These are phyloP conservation scores for Bambusicola thoracicus DNA, from an alignment of 2,113 vertebrate genomes.

Conservation along the genomic window DNA sequence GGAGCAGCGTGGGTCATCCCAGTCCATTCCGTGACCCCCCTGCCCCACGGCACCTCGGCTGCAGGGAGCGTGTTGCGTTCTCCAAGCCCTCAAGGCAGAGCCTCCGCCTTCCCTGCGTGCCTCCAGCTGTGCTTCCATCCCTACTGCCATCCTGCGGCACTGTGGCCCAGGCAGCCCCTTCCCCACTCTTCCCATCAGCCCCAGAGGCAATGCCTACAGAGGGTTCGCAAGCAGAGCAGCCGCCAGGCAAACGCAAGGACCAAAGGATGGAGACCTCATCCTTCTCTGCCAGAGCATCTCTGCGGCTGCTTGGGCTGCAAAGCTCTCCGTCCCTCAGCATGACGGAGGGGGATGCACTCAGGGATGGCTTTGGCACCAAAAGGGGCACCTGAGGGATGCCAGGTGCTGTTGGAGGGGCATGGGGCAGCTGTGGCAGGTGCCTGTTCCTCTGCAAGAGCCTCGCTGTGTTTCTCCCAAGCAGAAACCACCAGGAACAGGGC, in stretches of 20 bases:
- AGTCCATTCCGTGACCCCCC: neutral
- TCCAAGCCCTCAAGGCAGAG: neutral
- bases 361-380: neutral
- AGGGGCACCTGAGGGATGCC: neutral
- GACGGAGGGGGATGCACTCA: neutral
- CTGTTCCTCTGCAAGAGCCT: constrained; percentile 6
- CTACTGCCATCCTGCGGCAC: neutral
- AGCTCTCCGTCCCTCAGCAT: neutral
- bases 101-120: neutral
- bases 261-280: neutral
- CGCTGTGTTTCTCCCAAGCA: neutral
- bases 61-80: neutral
- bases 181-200: neutral
- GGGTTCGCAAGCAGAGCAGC: neutral
- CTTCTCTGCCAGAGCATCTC: neutral
- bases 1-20: accelerated
- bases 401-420: neutral
- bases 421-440: neutral
- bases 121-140: neutral
- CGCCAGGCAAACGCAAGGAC: accelerated
- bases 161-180: accelerated
- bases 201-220: neutral
- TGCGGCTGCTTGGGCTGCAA: neutral
- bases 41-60: neutral
- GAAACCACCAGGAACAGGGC: constrained; percentile 27